Conservation (phyloP, 1,140 invertebrate species). For the Drosophila nasuta region DNA sequence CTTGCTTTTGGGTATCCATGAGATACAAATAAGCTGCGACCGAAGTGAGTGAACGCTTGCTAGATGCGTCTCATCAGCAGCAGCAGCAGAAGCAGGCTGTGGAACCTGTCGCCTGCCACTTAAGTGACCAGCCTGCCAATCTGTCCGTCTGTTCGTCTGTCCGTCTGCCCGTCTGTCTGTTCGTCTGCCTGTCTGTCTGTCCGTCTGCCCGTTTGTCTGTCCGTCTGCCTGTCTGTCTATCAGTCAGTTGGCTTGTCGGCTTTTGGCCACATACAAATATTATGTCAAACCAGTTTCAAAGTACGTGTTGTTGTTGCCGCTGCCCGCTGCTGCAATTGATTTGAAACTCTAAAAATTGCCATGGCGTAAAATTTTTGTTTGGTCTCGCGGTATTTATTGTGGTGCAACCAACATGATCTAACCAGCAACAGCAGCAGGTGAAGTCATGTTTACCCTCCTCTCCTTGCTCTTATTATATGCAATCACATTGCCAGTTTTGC, state of each 20-base stretch:
- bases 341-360: constrained; percentile 7
- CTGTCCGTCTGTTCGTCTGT: constrained; percentile 15
- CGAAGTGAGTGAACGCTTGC: neutral
- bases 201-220: neutral
- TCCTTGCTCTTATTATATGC: constrained; percentile 12
- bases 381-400: constrained; percentile 42
- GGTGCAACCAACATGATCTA: constrained; percentile 45
- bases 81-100: constrained; percentile 2
- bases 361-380: constrained; percentile 11
- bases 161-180: constrained; percentile 3
- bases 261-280: constrained; percentile 47
- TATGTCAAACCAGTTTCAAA: constrained; percentile 74
- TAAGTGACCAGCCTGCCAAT: constrained; percentile 4
- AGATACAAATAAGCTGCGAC: constrained; percentile 64
- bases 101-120: constrained; percentile 24
- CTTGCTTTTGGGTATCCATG: constrained; percentile 37
- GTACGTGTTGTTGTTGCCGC: constrained; percentile 13
- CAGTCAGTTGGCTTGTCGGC: constrained; percentile 22
- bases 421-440: constrained; percentile 19
- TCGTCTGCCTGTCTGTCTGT: constrained; percentile 13
- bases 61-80: constrained; percentile 23
- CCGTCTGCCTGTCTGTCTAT: constrained; percentile 21
- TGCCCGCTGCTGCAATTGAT: constrained; percentile 35
- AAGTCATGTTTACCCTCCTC: neutral
- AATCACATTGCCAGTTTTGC: constrained; percentile 7